Percentiles rank a stretch among this genome's conserved stretches.
These are phyloP conservation scores for Caenorhabditis inopinata DNA, from an alignment of 1,140 invertebrate genomes.

Conservation along the genomic window DNA sequence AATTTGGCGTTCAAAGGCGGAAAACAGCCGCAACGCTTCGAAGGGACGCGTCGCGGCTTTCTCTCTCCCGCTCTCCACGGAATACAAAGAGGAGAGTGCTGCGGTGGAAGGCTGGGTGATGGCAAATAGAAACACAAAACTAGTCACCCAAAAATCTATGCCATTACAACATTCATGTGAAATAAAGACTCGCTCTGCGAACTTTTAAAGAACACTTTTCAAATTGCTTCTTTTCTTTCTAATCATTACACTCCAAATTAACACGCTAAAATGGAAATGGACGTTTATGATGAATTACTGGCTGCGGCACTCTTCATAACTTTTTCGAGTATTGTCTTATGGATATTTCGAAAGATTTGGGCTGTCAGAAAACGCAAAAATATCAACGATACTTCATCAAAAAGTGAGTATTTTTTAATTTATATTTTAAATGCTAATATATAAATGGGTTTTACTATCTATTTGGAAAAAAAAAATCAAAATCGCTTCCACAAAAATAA, in stretches of 20 bases:
- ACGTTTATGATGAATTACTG: conserved; percentile 21
- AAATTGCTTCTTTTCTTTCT: background rate
- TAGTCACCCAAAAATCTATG: conserved; percentile 31
- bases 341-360: conserved; percentile 30
- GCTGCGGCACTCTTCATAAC: background rate
- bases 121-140: conserved; percentile 34
- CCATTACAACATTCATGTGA: conserved; percentile 14
- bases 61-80: background rate
- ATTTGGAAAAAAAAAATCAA: too few species aligned
- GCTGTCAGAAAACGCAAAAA: conserved; percentile 36
- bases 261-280: conserved; percentile 44
- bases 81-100: background rate
- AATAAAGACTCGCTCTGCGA: conserved; percentile 22
- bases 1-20: background rate
- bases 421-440: too few species aligned
- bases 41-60: background rate
- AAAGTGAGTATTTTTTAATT: conserved; percentile 24
- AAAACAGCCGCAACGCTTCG: background rate
- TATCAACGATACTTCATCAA: conserved; percentile 33
- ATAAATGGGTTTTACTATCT: too few species aligned
- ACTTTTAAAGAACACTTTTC: background rate
- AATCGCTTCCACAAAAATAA: too few species aligned
- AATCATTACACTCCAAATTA: background rate
- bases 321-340: background rate
- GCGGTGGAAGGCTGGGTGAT: background rate